These are phyloP conservation scores for Neomorphus geoffroyi DNA, from an alignment of 2,797 vertebrate species.

Conservation along the genomic window DNA sequence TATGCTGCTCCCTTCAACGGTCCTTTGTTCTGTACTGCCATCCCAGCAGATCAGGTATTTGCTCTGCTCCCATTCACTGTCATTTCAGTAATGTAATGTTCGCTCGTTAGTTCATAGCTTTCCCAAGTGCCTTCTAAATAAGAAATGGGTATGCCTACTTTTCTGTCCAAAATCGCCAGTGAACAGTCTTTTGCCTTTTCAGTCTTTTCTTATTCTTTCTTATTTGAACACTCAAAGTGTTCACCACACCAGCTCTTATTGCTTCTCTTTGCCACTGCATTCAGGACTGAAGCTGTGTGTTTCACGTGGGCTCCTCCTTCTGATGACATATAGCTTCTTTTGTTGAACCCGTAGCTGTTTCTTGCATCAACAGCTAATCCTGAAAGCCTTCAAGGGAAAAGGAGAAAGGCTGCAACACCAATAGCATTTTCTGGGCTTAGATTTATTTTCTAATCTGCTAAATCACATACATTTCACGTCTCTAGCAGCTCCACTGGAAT, in stretches of 20 bases:
- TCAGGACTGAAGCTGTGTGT: not conserved
- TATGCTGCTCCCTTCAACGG: not conserved
- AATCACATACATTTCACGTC: not conserved
- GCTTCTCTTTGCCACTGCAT: not conserved
- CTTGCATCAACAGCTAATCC: slow-evolving; percentile 4
- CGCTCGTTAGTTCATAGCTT: not conserved
- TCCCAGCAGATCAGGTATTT: not conserved
- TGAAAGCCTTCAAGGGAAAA: slow-evolving; percentile 17
- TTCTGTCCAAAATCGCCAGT: not conserved
- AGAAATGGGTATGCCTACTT: not conserved
- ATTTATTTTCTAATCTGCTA: slow-evolving; percentile 29
- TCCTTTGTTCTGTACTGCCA: not conserved
- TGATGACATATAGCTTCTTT: not conserved
- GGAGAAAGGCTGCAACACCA: not conserved
- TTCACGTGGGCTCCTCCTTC: slow-evolving; percentile 11
- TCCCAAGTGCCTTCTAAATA: not conserved
- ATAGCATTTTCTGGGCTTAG: not conserved
- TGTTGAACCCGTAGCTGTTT: not conserved
- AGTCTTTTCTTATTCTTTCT: not conserved
- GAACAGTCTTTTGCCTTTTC: not conserved
- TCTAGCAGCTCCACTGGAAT: not conserved
- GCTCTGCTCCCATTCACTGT: not conserved
- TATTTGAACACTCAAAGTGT: not conserved
- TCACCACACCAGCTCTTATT: not conserved
- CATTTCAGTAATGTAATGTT: not conserved